These are phyloP conservation scores for Syngnathus scovelli DNA, from an alignment of 2,113 vertebrate genomes.

Conservation along the genomic window DNA sequence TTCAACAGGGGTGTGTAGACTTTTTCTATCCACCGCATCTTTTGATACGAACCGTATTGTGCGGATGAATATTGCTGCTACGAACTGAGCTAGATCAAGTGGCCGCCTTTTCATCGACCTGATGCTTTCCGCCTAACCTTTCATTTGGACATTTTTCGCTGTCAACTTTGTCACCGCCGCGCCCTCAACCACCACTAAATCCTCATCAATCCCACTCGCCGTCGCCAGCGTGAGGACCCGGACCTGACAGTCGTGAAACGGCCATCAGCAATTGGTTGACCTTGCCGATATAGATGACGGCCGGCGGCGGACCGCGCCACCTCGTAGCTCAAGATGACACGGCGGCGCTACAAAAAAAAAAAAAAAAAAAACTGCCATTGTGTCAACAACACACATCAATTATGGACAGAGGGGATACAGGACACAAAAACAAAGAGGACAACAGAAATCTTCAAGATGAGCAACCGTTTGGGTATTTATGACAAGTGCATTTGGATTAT, in stretches of 20 bases:
- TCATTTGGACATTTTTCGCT: constrained; percentile 5
- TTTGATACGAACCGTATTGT: background rate
- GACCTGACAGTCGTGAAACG: constrained; percentile 1
- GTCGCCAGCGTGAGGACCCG: background rate
- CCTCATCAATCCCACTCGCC: constrained; percentile 19
- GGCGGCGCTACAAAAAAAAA: constrained; percentile 11
- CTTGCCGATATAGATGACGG: constrained; percentile 49
- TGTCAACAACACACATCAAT: constrained; percentile 22
- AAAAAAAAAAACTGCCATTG: background rate
- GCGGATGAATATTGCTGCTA: background rate
- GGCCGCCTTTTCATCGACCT: background rate
- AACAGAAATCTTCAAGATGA: background rate
- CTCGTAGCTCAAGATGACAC: constrained; percentile 40
- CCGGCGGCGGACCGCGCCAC: constrained; percentile 13
- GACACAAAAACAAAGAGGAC: constrained; percentile 12
- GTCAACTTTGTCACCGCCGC: constrained; percentile 32
- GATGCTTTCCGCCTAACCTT: background rate
- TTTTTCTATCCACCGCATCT: too few relatives aligned
- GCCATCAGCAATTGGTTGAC: constrained; percentile 34
- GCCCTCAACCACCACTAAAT: constrained; percentile 22
- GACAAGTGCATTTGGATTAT: too few relatives aligned
- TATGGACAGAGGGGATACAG: constrained; percentile 14
- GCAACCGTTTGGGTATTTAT: background rate
- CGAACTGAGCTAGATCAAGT: background rate
- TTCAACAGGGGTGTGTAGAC: too few relatives aligned